Percentiles rank a stretch among this genome's conserved stretches.
These are phyloP conservation scores for Sakesphorus luctuosus DNA, from an alignment of 2,113 vertebrate genomes.

Conservation along the genomic window DNA sequence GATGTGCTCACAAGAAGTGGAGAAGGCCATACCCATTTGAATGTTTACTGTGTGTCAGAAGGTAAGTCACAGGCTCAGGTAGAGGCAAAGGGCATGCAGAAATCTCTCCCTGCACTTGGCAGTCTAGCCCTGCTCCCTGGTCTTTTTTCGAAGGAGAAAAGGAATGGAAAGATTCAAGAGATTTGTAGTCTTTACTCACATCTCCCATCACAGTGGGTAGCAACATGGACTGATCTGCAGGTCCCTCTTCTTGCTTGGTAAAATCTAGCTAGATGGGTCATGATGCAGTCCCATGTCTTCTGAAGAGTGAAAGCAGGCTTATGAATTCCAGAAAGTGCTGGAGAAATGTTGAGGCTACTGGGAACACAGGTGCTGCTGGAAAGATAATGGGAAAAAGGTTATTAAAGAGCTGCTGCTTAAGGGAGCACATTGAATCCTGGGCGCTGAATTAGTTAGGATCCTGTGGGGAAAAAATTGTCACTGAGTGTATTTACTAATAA, in stretches of 20 bases:
- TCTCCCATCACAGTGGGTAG: background rate
- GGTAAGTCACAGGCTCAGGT: rapidly evolving
- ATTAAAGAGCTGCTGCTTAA: background rate
- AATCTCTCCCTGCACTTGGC: background rate
- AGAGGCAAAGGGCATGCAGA: background rate
- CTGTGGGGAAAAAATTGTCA: background rate
- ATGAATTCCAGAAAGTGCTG: background rate
- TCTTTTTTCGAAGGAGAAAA: background rate
- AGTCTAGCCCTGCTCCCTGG: background rate
- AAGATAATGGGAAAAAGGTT: background rate
- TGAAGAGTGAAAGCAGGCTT: background rate
- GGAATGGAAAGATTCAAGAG: background rate
- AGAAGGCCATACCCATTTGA: background rate
- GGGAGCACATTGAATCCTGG: background rate
- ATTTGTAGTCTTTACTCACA: background rate
- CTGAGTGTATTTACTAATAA: background rate
- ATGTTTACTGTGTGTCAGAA: background rate
- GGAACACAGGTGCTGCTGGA: background rate
- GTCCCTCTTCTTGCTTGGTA: background rate
- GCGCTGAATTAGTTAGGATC: background rate
- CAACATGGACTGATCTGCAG: background rate
- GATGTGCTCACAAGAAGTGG: background rate
- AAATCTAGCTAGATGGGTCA: background rate
- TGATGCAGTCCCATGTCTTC: background rate
- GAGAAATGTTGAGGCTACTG: background rate